Evolutionary conservation across 2,113 vertebrate species (phyloP), one percentile per base, ranked within the genome.

Genomic region (Thunnus maccoyii): DNA sequence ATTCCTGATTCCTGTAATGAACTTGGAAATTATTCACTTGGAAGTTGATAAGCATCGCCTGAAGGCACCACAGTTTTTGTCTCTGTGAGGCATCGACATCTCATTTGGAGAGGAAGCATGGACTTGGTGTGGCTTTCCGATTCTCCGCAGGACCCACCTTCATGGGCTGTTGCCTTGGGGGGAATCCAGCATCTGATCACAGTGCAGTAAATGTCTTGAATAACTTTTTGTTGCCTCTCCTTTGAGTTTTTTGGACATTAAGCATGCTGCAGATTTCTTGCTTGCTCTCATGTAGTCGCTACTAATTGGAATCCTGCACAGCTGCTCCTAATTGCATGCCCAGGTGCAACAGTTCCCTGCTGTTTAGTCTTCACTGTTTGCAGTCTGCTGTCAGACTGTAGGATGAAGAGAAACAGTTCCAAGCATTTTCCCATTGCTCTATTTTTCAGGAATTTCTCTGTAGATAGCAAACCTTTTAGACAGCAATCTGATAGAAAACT

Each of bases 271-370:
- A 14, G 27, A 54, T 67, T 63, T 72, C 18, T 54, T 32, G 0
- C 55, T 60, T 54, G 56, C 46, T 80, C 25, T 84, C 36, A 18
- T 14, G 50, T 68, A 25, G 54, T 16, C 36, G 51, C 47, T 36
- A 5, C 74, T 83, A 74, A 85, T 76, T 87, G 85, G 57, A 89
- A 86, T 67, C 60, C 65, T 36, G 68, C 2, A n/a, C 71, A 86
- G 73, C 85, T 86, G 85, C 83, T 80, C 74, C 62, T 79, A 87
- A 77, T 82, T 71, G 71, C 64, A 41, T 46, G 48, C 77, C 61
- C 72, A 85, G 78, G 65, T 79, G 58, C 71, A 79, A 52, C 71
- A 71, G 32, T 65, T 77, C 67, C 81, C 85, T 50, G 72, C 62
- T 62, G 82, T 58, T 72, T 66, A 27, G 27, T 68, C 30, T 69